Evolutionary conservation across 1,140 invertebrate species (phyloP).

Genomic region (Papilio machaon): DNA sequence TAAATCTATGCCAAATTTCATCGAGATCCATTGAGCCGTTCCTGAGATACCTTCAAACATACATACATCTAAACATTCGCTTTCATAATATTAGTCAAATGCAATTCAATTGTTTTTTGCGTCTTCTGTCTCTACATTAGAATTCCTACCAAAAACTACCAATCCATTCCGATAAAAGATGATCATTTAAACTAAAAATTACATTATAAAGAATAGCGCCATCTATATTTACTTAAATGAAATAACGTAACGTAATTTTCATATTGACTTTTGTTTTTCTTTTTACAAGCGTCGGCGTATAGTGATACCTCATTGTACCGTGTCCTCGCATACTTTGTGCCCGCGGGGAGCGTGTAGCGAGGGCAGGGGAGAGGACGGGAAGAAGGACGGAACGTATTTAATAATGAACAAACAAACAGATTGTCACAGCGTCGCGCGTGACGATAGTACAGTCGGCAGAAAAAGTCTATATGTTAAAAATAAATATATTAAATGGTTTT

Average conservation of each 20-base stretch:
- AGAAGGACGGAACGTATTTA: conserved; percentile 49
- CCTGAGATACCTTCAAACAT: too few species aligned
- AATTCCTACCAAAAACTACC: too few species aligned
- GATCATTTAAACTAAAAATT: too few species aligned
- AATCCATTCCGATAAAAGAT: too few species aligned
- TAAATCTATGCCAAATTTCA: too few species aligned
- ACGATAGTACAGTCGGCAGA: conserved; percentile 43
- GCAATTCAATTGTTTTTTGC: too few species aligned
- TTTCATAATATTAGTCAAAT: too few species aligned
- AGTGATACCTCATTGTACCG: conserved; percentile 12
- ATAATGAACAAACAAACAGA: conserved; percentile 60
- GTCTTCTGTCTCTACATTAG: too few species aligned
- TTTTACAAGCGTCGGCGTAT: background rate
- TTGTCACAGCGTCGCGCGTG: conserved; percentile 47
- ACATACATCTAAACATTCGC: too few species aligned
- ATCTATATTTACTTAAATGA: background rate
- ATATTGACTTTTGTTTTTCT: background rate
- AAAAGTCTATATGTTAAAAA: background rate
- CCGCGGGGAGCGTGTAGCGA: background rate
- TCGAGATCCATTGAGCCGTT: too few species aligned
- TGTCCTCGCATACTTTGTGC: conserved; percentile 25
- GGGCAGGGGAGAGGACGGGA: background rate
- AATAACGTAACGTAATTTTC: background rate
- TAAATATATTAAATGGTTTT: too few species aligned
- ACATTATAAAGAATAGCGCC: background rate